Conservation (phyloP, 2,888 invertebrate genomes). For the Synergus umbraculus region DNA sequence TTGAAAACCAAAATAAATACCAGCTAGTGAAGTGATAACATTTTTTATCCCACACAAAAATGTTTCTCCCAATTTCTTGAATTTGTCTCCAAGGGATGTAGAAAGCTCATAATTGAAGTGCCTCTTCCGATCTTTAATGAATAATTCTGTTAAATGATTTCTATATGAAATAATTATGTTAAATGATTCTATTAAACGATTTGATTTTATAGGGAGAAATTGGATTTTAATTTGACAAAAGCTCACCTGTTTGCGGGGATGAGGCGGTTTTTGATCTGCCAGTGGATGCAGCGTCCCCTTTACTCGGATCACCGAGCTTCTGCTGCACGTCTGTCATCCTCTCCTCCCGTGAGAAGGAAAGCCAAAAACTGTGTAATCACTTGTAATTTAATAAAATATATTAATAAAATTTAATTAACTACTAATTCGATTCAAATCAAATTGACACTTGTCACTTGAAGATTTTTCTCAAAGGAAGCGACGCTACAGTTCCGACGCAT, state of each 20-base stretch:
- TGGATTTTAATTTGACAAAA: background rate
- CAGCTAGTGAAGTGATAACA: background rate
- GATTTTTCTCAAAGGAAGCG: conserved; percentile 43
- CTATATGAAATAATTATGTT: too few species aligned
- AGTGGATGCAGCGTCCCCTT: conserved; percentile 62
- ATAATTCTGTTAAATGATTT: background rate
- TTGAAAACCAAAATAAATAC: background rate
- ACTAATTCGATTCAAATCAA: conserved; percentile 10
- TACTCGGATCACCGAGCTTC: conserved; percentile 61
- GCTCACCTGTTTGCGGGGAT: conserved; percentile 68
- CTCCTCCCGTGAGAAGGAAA: conserved; percentile 44
- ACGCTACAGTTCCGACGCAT: conserved; percentile 64
- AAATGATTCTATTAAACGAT: background rate
- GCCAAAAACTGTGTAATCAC: conserved; percentile 5
- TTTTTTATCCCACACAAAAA: background rate
- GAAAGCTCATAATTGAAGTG: background rate
- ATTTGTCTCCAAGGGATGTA: background rate
- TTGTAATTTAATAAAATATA: background rate
- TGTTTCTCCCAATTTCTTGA: background rate
- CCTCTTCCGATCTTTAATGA: background rate
- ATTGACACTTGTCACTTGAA: conserved; percentile 45
- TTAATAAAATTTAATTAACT: background rate
- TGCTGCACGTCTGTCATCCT: conserved; percentile 72
- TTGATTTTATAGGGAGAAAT: background rate
- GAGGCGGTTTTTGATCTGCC: conserved; percentile 60